Evolutionary conservation across 1,140 invertebrate species (phyloP), one percentile per base, ranked within the genome.

Genomic region (Cherax quadricarinatus): DNA sequence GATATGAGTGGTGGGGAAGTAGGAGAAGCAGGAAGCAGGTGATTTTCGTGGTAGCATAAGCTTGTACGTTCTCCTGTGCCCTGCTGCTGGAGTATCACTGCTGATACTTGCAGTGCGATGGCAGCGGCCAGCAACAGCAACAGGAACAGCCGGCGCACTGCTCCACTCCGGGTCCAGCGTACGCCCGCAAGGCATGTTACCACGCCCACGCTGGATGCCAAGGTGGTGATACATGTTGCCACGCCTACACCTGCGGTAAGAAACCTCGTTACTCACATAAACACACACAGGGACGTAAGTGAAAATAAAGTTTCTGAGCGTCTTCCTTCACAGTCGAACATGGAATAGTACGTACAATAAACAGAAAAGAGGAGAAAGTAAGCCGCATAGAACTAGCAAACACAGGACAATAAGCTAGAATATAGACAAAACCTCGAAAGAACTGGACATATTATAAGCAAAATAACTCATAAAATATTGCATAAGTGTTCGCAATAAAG

Each of bases 131-230:
- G 21, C 78, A 86, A 30, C 48, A 91, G 21, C 41, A 86, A 62
- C 53, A 91, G 90, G n/a, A 86, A 7, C 30, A 91, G 84, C 7
- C 90, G 90, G 14, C 90, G 30, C 41, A 86, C 48, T 3, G 90
- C 90, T 79, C 89, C 90, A 48, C 90, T 91, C 12, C 83, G 83
- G 4, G 84, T 91, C 48, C 78, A 21, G 24, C 85, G 62, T 78
- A 86, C 62, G 12, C 70, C 83, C 57, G 73, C 18, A 48, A 91
- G 51, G 41, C 84, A 80, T 18, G 57, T 48, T 2, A n/a, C 57
- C 21, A 87, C 84, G 48, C 90, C 90, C 18, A 91, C 78, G 30
- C 84, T 91, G 4, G 70, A 75, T 24, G 30, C 84, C 21, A 91
- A 7, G 1, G 60, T 81, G 30, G 48, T 51, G 18, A 80, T 57